A percentile compares a stretch with the other conserved stretches of the same genome.
Conservation (phyloP, 2,113 vertebrate species). For the Formicarius rufipectus region DNA sequence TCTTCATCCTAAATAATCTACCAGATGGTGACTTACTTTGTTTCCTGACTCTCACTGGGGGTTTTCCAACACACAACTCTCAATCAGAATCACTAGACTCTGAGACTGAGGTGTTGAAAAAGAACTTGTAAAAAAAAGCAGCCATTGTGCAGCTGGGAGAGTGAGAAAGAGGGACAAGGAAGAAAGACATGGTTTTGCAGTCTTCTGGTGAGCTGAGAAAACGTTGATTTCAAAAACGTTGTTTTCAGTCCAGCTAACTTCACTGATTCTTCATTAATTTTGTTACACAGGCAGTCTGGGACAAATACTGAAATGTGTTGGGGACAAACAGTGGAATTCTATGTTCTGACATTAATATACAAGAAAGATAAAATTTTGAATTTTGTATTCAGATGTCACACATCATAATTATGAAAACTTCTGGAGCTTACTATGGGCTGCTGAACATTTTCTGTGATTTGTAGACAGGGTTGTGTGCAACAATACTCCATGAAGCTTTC, state of each 20-base stretch:
- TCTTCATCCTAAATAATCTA: neutral
- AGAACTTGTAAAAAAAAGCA: neutral
- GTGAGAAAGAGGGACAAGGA: neutral
- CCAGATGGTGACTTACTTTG: neutral
- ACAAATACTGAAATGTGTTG: neutral
- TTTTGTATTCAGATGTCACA: constrained; percentile 10
- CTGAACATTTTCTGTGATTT: constrained; percentile 7
- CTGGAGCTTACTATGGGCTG: neutral
- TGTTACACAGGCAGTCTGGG: neutral
- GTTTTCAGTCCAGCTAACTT: neutral
- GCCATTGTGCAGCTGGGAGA: neutral
- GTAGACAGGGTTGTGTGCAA: neutral
- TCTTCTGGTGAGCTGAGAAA: neutral
- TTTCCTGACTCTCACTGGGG: neutral
- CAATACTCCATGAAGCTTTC: neutral
- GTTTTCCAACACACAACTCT: neutral
- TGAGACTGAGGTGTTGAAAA: neutral
- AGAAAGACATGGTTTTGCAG: neutral
- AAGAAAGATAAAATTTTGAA: neutral
- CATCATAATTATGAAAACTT: constrained; percentile 18
- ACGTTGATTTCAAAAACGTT: neutral
- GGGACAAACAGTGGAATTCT: neutral
- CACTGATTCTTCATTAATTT: neutral
- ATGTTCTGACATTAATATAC: neutral
- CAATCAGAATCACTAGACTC: neutral